phyloP scores from a whole-genome alignment of 2,797 vertebrate species.

The Sebastolobus altivelis region DNA sequence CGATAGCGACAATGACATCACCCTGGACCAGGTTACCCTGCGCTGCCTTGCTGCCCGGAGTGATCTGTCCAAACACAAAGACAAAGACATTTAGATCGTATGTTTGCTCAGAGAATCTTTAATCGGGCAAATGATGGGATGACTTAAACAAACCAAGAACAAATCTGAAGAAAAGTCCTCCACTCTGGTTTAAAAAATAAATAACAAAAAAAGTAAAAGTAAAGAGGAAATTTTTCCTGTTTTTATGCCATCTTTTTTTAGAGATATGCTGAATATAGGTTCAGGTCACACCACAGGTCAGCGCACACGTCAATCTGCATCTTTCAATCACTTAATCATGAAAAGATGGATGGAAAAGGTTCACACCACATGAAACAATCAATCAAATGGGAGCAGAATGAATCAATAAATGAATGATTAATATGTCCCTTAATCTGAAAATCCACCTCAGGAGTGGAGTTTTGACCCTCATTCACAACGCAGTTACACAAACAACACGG shows the following conservation, averaged over 20 bases:
- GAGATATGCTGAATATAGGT: neutral
- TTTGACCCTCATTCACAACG: neutral
- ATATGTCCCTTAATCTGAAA: slow-evolving; percentile 49
- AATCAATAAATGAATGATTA: slow-evolving; percentile 31
- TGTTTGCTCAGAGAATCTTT: neutral
- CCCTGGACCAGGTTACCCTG: slow-evolving; percentile 93
- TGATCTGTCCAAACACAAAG: slow-evolving; percentile 85
- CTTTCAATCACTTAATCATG: neutral
- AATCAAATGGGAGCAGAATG: slow-evolving; percentile 47
- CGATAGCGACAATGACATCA: slow-evolving; percentile 95
- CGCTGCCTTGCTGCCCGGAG: slow-evolving; percentile 95
- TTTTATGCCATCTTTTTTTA: neutral
- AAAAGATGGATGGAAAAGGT: neutral
- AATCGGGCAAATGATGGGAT: neutral
- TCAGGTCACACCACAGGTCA: slow-evolving; percentile 32
- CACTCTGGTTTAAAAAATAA: neutral
- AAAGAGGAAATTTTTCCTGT: neutral
- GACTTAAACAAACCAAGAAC: neutral
- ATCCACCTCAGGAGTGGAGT: slow-evolving; percentile 8
- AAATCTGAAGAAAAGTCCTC: neutral
- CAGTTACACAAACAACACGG: neutral
- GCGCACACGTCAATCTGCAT: slow-evolving; percentile 10
- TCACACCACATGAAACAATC: slow-evolving; percentile 55
- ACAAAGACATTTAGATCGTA: neutral
- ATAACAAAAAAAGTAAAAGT: neutral